Conservation (phyloP, 2,797 vertebrate species). For the Onychomys leucogaster region DNA sequence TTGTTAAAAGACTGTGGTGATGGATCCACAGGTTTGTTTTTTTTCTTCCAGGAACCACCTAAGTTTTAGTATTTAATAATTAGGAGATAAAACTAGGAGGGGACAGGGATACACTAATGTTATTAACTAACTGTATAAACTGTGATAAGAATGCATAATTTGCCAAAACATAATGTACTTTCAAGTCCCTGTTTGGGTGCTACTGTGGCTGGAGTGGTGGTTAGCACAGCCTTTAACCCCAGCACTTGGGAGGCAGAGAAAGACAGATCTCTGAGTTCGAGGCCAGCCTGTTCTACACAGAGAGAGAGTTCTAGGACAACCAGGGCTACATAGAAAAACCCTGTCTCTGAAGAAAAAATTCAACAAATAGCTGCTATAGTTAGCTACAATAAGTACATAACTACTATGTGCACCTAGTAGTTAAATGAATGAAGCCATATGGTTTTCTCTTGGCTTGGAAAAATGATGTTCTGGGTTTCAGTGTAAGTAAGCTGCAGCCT, state of each 20-base stretch:
- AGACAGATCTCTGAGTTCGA: background rate
- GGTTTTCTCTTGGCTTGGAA: slow-evolving; percentile 80
- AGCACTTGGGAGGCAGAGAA: background rate
- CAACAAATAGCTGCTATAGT: background rate
- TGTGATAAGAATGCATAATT: slow-evolving; percentile 85
- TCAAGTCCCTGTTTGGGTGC: background rate
- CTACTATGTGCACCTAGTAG: slow-evolving; percentile 84
- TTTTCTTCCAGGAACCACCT: slow-evolving; percentile 37
- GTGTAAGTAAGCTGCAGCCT: slow-evolving; percentile 85
- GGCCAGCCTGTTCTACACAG: background rate
- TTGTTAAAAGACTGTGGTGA: too few relatives aligned
- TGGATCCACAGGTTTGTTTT: background rate
- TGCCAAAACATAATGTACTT: slow-evolving; percentile 90
- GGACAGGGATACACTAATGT: slow-evolving; percentile 70
- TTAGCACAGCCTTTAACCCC: background rate
- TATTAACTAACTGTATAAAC: slow-evolving; percentile 82
- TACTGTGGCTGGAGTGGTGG: background rate
- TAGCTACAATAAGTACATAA: background rate
- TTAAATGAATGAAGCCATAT: slow-evolving; percentile 85
- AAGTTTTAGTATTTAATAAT: slow-evolving; percentile 84
- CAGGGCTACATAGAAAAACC: background rate
- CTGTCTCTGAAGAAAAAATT: too few relatives aligned
- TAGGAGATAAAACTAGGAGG: slow-evolving; percentile 80
- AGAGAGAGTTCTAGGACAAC: background rate
- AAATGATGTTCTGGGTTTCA: slow-evolving; percentile 76